Evolutionary conservation across 2,888 invertebrate species (phyloP).

Genomic region (Macrophya annulata): DNA sequence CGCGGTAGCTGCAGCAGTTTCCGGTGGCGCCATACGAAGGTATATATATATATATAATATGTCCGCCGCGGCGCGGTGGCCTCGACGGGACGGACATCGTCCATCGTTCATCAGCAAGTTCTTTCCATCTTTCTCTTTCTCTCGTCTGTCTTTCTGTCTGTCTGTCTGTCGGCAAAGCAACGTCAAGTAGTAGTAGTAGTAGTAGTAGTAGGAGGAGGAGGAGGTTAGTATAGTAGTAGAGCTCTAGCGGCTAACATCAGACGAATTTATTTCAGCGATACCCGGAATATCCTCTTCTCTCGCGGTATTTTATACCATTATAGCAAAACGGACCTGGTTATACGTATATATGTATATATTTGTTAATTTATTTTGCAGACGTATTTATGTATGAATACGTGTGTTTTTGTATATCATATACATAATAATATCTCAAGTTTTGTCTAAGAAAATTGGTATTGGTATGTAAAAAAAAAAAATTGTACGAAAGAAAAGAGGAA

Average conservation of each 20-base stretch:
- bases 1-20: background rate
- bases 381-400: background rate
- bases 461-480: no score
- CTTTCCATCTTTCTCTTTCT: background rate
- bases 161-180: background rate
- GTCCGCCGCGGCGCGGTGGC: background rate
- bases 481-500: no score
- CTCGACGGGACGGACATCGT: constrained; percentile 13
- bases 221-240: constrained; percentile 5
- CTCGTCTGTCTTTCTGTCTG: background rate
- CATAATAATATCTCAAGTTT: no score
- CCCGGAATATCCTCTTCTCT: constrained; percentile 27
- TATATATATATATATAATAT: background rate
- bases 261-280: constrained; percentile 47
- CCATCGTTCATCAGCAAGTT: constrained; percentile 36
- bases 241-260: constrained; percentile 33
- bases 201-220: background rate
- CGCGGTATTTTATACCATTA: background rate
- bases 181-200: background rate
- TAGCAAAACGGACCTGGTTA: background rate
- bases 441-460: no score
- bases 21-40: constrained; percentile 30
- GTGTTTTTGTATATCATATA: no score
- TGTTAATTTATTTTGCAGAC: no score
- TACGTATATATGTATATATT: no score